Conservation (phyloP, 2,888 invertebrate species). For the Ophion slaviceki region DNA sequence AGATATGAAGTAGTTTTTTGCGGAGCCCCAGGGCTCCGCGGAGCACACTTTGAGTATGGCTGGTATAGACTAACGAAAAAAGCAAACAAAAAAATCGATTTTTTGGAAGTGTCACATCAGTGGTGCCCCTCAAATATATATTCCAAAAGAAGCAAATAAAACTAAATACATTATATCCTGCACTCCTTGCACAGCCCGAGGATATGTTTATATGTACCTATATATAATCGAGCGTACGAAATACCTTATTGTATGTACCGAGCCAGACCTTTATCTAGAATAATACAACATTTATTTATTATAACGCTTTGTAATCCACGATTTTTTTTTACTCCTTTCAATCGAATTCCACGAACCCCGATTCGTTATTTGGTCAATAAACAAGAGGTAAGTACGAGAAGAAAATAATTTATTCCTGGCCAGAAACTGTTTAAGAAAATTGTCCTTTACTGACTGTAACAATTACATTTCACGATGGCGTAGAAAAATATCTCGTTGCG, state of each 20-base stretch:
- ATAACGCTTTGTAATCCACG: conserved; percentile 66
- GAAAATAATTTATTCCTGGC: neutral
- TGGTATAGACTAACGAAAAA: too few relatives aligned
- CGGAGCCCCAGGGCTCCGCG: too few relatives aligned
- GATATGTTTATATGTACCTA: conserved; percentile 75
- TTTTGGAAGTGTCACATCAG: neutral
- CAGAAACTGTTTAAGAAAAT: neutral
- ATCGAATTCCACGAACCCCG: conserved; percentile 16
- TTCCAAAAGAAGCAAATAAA: conserved; percentile 62
- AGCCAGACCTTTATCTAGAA: conserved; percentile 75
- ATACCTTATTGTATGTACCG: conserved; percentile 73
- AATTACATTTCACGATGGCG: conserved; percentile 46
- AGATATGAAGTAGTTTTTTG: too few relatives aligned
- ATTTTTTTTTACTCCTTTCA: neutral
- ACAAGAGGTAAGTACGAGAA: conserved; percentile 23
- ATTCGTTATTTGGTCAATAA: neutral
- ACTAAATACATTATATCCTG: conserved; percentile 58
- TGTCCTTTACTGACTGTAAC: conserved; percentile 36
- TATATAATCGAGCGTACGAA: conserved; percentile 70
- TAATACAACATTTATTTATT: conserved; percentile 77
- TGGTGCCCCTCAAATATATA: conserved; percentile 44
- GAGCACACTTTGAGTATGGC: too few relatives aligned
- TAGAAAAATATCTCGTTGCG: conserved; percentile 66
- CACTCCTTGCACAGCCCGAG: conserved; percentile 71
- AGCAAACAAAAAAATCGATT: too few relatives aligned